These are phyloP conservation scores for Isurus oxyrinchus DNA, from an alignment of 2,113 vertebrate species.

Conservation along the genomic window DNA sequence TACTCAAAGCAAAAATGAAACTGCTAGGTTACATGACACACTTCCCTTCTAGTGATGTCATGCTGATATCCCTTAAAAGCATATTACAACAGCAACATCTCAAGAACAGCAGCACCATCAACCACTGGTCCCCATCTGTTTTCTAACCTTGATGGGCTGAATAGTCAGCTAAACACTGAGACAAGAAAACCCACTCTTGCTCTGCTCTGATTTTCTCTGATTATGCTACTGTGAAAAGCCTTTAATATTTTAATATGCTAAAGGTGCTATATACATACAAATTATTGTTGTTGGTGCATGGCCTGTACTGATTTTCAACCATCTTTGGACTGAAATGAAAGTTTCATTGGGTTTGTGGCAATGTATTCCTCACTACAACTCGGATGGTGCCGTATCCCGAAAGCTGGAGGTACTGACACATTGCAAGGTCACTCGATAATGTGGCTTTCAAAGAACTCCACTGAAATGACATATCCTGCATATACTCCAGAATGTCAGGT, in stretches of 20 bases:
- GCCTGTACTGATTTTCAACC: background rate
- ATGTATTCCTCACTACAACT: background rate
- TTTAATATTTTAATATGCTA: too few species aligned
- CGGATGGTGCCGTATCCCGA: background rate
- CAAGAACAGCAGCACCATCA: too few species aligned
- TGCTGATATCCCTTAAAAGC: too few species aligned
- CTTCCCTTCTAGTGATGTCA: too few species aligned
- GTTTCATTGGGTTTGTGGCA: background rate
- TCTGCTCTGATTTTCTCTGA: background rate
- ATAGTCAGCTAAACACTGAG: background rate
- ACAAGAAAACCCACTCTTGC: background rate
- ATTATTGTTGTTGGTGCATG: background rate
- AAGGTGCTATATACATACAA: too few species aligned
- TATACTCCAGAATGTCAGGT: background rate
- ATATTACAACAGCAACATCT: too few species aligned
- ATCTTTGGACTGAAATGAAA: background rate
- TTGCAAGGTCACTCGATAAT: background rate
- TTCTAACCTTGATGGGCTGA: background rate
- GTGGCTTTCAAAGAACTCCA: background rate
- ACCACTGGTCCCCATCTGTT: background rate
- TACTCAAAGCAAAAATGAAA: too few species aligned
- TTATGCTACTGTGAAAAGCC: background rate
- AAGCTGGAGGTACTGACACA: background rate
- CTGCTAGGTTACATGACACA: too few species aligned
- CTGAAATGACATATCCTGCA: background rate